Conservation (phyloP, 2,888 invertebrate species). For the Neocrepidodera transversa region DNA sequence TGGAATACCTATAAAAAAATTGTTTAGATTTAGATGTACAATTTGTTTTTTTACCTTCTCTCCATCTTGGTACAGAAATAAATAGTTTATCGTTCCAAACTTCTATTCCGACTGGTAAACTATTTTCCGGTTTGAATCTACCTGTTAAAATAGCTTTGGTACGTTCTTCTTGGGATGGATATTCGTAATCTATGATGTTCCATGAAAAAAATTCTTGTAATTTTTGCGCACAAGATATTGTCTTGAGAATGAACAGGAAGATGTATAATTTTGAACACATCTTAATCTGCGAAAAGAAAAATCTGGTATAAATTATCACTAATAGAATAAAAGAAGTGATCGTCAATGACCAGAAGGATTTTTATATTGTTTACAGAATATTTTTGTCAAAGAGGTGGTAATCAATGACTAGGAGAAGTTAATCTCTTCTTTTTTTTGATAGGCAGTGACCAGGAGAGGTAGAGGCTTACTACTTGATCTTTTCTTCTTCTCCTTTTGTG, state of each 20-base stretch:
- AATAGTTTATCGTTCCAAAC: conserved; percentile 83
- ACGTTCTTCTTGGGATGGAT: conserved; percentile 68
- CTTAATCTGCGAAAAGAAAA: background rate
- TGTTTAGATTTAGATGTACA: too few species aligned
- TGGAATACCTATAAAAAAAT: conserved; percentile 66
- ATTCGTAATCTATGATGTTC: conserved; percentile 79
- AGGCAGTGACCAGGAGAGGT: too few species aligned
- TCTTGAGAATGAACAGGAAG: background rate
- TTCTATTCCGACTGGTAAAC: conserved; percentile 83
- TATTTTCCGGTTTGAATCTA: conserved; percentile 77
- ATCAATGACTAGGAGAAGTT: too few species aligned
- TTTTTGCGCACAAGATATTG: conserved; percentile 23
- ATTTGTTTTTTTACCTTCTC: conserved; percentile 74
- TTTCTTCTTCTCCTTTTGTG: too few species aligned
- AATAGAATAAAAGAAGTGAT: too few species aligned
- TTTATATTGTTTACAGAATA: too few species aligned
- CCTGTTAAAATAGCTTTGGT: conserved; percentile 70
- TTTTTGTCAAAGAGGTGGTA: too few species aligned
- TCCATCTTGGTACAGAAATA: conserved; percentile 83
- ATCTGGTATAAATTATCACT: too few species aligned
- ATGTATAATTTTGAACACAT: background rate
- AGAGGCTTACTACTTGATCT: too few species aligned
- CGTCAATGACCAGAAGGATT: too few species aligned
- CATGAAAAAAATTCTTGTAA: conserved; percentile 66
- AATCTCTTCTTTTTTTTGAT: too few species aligned